Evolutionary conservation across 2,113 vertebrate species (phyloP), one percentile per base, ranked within the genome.

Genomic region (Micronycteris hirsuta): DNA sequence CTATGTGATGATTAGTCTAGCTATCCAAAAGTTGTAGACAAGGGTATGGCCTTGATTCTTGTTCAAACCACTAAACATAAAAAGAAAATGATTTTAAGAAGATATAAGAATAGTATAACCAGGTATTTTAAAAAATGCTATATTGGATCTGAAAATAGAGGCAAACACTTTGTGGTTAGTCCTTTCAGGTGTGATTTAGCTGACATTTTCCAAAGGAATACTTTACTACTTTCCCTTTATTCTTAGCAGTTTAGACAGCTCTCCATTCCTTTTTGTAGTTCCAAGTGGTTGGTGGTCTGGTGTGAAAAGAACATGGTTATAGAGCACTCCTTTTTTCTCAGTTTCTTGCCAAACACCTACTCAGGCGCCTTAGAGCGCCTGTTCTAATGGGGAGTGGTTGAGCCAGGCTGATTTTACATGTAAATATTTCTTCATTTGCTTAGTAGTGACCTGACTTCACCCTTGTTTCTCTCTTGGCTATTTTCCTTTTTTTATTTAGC

Each of bases 401-500:
- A 82, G 41, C 74, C 54, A 61, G 4, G 24, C 56, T 82, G 52
- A 67, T 45, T 81, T 43, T 86, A 70, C 36, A 33, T 36, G 13
- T 65, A 38, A 80, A 90, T 74, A 5, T 31, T 94, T 89, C 43
- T 80, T 17, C 22, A 33, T 26, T 45, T 71, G 20, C 77, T 85
- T 26, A 65, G 1, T 26, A 81, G 12, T 84, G 87, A 36, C 61
- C 54, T 61, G 26, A 73, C 38, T 80, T 73, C 9, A 71, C 22
- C 61, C 74, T 73, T 52, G 54, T 54, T 67, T 95, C 41, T 88
- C 9, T 87, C 43, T 83, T 43, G 70, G 9, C 15, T 65, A 20
- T 77, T 90, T 54, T 49, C 47, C 33, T 43, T 93, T 92, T 94
- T 94, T 83, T 82, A 56, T 73, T 76, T 96, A 49, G 67, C 54